These are phyloP conservation scores for Haliclystus octoradiatus DNA, from an alignment of 30 jellyfish, hydroid and myxozoan genomes.

Conservation along the genomic window DNA sequence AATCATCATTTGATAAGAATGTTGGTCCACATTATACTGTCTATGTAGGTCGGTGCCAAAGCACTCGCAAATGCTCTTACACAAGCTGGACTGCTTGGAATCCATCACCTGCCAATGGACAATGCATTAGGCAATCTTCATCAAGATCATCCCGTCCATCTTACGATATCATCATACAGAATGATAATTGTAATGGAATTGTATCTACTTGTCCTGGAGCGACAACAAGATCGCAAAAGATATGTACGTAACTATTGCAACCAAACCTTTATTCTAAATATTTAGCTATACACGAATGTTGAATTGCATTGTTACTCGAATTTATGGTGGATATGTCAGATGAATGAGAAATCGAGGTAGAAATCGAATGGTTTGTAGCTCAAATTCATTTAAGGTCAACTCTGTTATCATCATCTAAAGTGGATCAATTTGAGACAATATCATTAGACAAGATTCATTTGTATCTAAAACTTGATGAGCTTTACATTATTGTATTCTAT, in stretches of 20 bases:
- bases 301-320: too few species aligned
- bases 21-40: neutral
- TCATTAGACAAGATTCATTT: too few species aligned
- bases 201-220: slow-evolving; percentile 15
- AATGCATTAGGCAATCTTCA: slow-evolving; percentile 50
- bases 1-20: neutral
- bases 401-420: too few species aligned
- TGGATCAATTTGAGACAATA: too few species aligned
- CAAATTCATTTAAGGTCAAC: too few species aligned
- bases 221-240: neutral
- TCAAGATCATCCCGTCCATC: slow-evolving; percentile 44
- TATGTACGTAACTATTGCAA: neutral
- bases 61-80: slow-evolving; percentile 46
- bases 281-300: too few species aligned
- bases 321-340: too few species aligned
- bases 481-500: too few species aligned
- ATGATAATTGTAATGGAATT: slow-evolving; percentile 62
- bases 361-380: too few species aligned
- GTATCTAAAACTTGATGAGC: too few species aligned
- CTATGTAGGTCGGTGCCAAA: slow-evolving; percentile 68
- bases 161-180: slow-evolving; percentile 31
- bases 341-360: too few species aligned
- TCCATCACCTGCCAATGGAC: slow-evolving; percentile 45
- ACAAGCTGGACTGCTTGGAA: slow-evolving; percentile 87
- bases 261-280: too few species aligned